Base-by-base conservation (phyloP, 2,888 invertebrate genomes). In the Oconnorella tubifera region DNA sequence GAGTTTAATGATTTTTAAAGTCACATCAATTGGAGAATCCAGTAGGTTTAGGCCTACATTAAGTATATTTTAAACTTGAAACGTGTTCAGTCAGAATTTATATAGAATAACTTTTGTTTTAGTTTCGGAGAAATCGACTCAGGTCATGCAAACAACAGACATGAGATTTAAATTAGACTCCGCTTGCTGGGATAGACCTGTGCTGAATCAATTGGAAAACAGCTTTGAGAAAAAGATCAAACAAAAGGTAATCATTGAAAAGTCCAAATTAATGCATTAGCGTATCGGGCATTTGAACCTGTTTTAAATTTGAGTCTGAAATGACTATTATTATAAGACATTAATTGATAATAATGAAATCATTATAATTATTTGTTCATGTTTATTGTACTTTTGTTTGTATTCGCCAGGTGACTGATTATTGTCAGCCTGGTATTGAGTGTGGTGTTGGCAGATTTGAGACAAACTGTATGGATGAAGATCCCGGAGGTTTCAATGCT, bases 81-180 rank as follows among this genome's bases (percentile, higher is more conserved):
- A n/a, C n/a, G n/a, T n/a, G n/a, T n/a, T n/a, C n/a, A n/a, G n/a
- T n/a, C n/a, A n/a, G n/a, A n/a, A n/a, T n/a, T n/a, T n/a, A n/a
- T n/a, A n/a, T n/a, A n/a, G n/a, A n/a, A n/a, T n/a, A n/a, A n/a
- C n/a, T n/a, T n/a, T n/a, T n/a, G n/a, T n/a, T n/a, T 40, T 74
- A 81, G 77, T 71, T 32, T 62, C 73, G 23, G 70, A 77, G 55
- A 71, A 77, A 33, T 76, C 80, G 2, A 78, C 78, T 59, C 75
- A 78, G 51, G 75, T 80, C 6, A 69, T 75, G 6, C 78, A 78
- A 62, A 75, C 76, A 23, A 75, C 77, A 0, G 74, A 75, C 3
- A 70, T 79, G 25, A 75, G 74, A 2, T 75, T 76, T 60, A 73
- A 73, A n/a, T 73, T 77, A 3, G 70, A 73, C 3, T 65, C 75